A percentile compares a stretch with the other conserved stretches of the same genome.
These are phyloP conservation scores for Sula dactylatra DNA, from an alignment of 2,113 vertebrate species.

Conservation along the genomic window DNA sequence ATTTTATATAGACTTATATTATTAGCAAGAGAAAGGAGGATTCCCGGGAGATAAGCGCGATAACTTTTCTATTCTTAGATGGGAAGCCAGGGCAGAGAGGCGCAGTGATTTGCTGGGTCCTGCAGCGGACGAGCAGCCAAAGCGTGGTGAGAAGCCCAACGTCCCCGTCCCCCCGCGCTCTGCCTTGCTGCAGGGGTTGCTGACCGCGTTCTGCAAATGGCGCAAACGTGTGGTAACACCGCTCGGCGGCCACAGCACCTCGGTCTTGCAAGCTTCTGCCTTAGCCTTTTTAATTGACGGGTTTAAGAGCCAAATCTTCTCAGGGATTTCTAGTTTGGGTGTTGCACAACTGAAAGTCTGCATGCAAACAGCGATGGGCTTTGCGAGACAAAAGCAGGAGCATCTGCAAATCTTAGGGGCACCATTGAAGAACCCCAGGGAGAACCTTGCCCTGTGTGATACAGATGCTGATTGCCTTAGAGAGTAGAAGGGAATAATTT, in stretches of 20 bases:
- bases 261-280: fast-evolving
- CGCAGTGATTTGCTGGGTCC: not conserved
- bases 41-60: not conserved
- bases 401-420: not conserved
- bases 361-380: not conserved
- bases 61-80: not conserved
- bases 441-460: not conserved
- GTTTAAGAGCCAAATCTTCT: not conserved
- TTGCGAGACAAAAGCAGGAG: not conserved
- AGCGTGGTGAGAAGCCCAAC: fast-evolving
- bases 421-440: not conserved
- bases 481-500: not conserved
- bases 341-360: not conserved
- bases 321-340: not conserved
- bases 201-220: not conserved
- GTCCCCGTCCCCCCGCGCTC: not conserved
- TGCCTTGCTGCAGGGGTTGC: not conserved
- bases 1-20: not conserved
- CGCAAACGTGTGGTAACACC: not conserved
- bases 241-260: not conserved
- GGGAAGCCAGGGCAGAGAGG: not conserved
- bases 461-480: not conserved
- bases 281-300: not conserved
- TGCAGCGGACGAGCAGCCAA: not conserved
- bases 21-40: not conserved